Conservation (phyloP, 2,113 vertebrate genomes). For the Rhombomys opimus region DNA sequence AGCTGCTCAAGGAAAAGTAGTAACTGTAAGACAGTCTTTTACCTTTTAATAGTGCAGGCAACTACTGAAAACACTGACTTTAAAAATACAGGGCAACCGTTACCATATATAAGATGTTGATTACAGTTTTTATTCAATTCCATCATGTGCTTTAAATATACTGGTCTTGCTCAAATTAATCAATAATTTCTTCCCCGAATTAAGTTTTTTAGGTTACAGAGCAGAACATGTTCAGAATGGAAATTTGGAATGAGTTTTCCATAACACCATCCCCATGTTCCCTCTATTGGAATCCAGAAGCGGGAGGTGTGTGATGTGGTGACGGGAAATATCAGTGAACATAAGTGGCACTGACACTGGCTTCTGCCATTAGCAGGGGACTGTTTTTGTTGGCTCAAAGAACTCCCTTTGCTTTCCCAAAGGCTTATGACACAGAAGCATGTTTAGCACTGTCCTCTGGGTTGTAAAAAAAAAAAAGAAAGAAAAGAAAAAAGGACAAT, state of each 20-base stretch:
- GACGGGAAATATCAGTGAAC: conserved; percentile 8
- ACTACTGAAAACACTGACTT: conserved; percentile 29
- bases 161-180: conserved; percentile 6
- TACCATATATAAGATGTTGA: background rate
- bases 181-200: conserved; percentile 15
- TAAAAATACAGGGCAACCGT: conserved; percentile 12
- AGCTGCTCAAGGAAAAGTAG: conserved; percentile 32
- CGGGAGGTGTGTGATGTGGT: background rate
- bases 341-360: background rate
- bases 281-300: background rate
- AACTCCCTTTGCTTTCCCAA: conserved; percentile 15
- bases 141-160: conserved; percentile 2
- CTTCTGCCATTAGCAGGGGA: background rate
- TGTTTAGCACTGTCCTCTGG: background rate
- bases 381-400: conserved; percentile 20
- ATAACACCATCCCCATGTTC: conserved; percentile 26
- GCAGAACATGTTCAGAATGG: background rate
- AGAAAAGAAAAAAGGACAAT: background rate
- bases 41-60: background rate
- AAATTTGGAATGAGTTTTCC: conserved; percentile 8
- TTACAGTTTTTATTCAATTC: conserved; percentile 40
- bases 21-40: background rate
- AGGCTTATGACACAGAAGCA: background rate
- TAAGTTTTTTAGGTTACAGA: background rate
- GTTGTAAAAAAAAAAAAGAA: background rate